Conservation (phyloP, 2,113 vertebrate genomes). For the human (Homo sapiens) region DNA sequence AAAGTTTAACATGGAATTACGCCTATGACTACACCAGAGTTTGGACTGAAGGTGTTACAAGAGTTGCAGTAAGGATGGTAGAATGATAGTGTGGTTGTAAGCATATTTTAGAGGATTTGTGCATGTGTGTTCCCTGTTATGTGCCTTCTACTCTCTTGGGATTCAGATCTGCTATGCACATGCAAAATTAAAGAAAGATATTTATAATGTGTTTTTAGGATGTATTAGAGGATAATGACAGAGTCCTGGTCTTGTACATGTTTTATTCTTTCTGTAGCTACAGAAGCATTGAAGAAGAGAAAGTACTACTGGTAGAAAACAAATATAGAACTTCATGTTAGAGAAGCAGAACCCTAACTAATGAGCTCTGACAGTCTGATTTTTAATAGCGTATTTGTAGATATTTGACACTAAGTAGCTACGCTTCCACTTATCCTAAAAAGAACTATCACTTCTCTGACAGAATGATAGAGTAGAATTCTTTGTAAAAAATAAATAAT, state of each 20-base stretch:
- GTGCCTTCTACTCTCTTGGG: not conserved
- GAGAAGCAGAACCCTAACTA: not conserved
- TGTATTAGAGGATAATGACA: not conserved
- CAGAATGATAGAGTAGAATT: not conserved
- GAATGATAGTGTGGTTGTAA: not conserved
- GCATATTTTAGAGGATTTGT: not conserved
- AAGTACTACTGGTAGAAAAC: not conserved
- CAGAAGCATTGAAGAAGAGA: not conserved
- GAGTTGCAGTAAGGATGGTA: not conserved
- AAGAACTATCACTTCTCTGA: not conserved
- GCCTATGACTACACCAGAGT: not conserved
- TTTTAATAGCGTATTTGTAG: not conserved
- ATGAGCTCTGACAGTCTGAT: not conserved
- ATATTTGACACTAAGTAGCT: not conserved
- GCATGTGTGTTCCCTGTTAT: not conserved
- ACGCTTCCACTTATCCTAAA: not conserved
- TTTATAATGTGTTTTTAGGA: not conserved
- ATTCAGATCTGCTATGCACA: not conserved
- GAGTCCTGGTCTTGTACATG: not conserved
- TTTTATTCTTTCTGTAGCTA: not conserved
- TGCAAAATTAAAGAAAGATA: not conserved
- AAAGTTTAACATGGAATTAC: not conserved
- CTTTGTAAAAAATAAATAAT: not conserved
- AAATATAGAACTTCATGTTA: not conserved
- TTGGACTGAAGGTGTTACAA: not conserved